These are phyloP conservation scores for Cephus spinipes DNA, from an alignment of 2,888 invertebrate species.

Conservation along the genomic window DNA sequence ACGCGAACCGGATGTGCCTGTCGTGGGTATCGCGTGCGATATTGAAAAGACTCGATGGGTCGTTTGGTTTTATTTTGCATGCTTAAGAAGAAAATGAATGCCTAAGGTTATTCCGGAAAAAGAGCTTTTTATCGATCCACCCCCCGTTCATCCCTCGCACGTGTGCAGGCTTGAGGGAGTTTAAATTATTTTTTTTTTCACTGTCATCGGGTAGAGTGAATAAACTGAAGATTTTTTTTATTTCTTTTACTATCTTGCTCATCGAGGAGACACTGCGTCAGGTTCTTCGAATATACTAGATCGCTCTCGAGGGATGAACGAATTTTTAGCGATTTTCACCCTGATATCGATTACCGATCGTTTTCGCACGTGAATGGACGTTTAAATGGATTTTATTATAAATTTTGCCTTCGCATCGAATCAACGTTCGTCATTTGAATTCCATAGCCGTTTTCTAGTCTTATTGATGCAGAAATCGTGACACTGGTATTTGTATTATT, in stretches of 20 bases:
- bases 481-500: background rate
- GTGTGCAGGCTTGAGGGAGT: background rate
- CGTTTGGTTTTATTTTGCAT: background rate
- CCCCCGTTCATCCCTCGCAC: background rate
- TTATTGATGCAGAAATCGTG: background rate
- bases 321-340: background rate
- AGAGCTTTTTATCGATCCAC: background rate
- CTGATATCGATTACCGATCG: background rate
- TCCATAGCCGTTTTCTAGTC: background rate
- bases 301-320: slow-evolving; percentile 33
- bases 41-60: slow-evolving; percentile 37
- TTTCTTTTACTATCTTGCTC: slow-evolving; percentile 14
- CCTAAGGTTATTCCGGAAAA: background rate
- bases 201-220: background rate
- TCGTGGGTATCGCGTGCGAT: slow-evolving; percentile 35
- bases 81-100: background rate
- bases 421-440: background rate
- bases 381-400: background rate
- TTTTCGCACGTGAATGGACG: background rate
- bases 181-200: background rate
- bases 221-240: background rate
- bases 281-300: slow-evolving; percentile 32
- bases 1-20: slow-evolving; percentile 33
- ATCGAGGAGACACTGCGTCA: background rate
- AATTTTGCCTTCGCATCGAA: background rate